Evolutionary conservation across 2,113 vertebrate genomes (phyloP).

Genomic region (Peromyscus leucopus): DNA sequence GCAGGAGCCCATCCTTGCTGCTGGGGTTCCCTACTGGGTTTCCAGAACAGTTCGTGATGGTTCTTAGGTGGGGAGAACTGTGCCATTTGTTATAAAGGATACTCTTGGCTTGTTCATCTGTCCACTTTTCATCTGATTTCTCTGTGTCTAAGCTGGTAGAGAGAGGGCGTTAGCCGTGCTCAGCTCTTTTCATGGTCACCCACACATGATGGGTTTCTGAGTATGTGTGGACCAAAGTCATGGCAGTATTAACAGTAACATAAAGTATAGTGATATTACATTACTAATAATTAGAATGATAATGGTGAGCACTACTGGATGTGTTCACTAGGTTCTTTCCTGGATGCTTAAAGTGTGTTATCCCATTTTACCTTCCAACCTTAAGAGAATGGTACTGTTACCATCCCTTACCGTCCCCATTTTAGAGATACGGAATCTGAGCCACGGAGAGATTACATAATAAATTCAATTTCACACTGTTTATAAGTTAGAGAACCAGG

Average conservation of each 20-base stretch:
- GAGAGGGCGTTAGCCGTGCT: neutral
- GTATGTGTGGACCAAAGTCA: neutral
- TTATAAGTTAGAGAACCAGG: neutral
- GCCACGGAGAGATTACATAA: neutral
- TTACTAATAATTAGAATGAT: neutral
- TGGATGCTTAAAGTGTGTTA: neutral
- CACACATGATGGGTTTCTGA: neutral
- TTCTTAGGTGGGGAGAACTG: neutral
- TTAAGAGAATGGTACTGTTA: neutral
- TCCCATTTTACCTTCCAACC: neutral
- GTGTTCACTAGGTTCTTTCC: neutral
- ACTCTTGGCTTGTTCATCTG: neutral
- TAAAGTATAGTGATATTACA: neutral
- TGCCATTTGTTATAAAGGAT: neutral
- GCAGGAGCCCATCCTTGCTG: neutral
- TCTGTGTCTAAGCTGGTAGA: neutral
- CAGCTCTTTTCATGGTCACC: neutral
- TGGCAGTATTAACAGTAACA: neutral
- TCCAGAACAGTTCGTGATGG: neutral
- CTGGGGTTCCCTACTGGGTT: neutral
- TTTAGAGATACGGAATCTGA: slow-evolving; percentile 5
- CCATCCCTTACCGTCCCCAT: neutral
- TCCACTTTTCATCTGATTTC: neutral
- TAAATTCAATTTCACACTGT: neutral
- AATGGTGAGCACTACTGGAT: neutral